A percentile compares a stretch with the other conserved stretches of the same genome.
These are phyloP conservation scores for Leucophenga maculata DNA, from an alignment of 2,888 invertebrate genomes.

Conservation along the genomic window DNA sequence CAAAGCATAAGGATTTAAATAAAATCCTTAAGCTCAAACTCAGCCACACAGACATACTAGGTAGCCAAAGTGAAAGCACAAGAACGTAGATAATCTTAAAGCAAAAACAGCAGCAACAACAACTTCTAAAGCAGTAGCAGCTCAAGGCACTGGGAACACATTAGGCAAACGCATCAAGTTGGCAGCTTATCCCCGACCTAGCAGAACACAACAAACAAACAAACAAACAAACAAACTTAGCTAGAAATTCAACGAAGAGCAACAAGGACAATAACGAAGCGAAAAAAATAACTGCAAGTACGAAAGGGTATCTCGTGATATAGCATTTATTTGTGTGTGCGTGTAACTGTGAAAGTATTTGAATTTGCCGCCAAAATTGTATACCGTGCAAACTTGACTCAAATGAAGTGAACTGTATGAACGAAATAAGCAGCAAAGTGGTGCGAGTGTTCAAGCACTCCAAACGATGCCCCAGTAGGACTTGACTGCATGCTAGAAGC, in stretches of 20 bases:
- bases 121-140: slow-evolving; percentile 30
- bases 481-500: too few species aligned
- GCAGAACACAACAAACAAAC: slow-evolving; percentile 15
- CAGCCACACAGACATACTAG: slow-evolving; percentile 21
- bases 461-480: too few species aligned
- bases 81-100: slow-evolving; percentile 50
- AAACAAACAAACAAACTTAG: neutral
- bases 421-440: neutral
- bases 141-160: slow-evolving; percentile 51
- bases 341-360: slow-evolving; percentile 46
- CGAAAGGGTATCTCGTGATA: neutral
- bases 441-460: too few species aligned
- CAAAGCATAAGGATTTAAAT: slow-evolving; percentile 35
- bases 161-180: slow-evolving; percentile 61
- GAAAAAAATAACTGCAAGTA: neutral
- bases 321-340: neutral
- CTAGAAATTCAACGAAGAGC: too few species aligned
- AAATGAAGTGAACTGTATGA: slow-evolving; percentile 5
- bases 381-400: slow-evolving; percentile 18
- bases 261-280: too few species aligned
- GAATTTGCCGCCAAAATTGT: slow-evolving; percentile 64
- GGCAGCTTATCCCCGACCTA: slow-evolving; percentile 65
- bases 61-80: slow-evolving; percentile 27
- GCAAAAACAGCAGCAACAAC: slow-evolving; percentile 48
- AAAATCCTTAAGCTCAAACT: slow-evolving; percentile 40